Evolutionary conservation across 2,888 invertebrate genomes (phyloP).

Genomic region (Caenorhabditis afra): DNA sequence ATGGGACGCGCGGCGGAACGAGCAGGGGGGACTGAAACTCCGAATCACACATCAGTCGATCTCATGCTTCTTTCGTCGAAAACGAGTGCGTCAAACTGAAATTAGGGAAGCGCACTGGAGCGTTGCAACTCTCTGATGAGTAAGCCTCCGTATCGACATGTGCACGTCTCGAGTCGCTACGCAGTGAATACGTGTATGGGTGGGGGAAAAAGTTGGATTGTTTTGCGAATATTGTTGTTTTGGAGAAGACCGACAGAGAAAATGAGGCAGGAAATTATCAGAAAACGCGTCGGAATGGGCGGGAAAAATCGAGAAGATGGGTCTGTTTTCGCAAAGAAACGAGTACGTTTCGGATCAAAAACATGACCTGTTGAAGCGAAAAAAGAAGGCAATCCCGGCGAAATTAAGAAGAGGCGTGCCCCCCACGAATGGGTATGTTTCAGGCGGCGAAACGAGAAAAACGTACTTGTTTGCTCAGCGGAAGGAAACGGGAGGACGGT

Average conservation of each 20-base stretch:
- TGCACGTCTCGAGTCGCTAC: too few species aligned
- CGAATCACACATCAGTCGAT: too few species aligned
- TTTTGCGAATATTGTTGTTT: slow-evolving; percentile 37
- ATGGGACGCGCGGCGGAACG: slow-evolving; percentile 12
- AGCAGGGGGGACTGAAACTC: not conserved
- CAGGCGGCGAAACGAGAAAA: slow-evolving; percentile 33
- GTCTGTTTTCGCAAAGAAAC: slow-evolving; percentile 3
- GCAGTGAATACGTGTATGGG: not conserved
- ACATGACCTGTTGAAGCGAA: slow-evolving; percentile 25
- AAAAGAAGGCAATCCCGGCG: slow-evolving; percentile 12
- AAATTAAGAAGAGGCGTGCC: slow-evolving; percentile 4
- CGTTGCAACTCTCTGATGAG: too few species aligned
- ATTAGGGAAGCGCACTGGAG: slow-evolving; percentile 16
- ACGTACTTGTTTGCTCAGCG: slow-evolving; percentile 52
- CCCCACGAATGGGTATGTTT: slow-evolving; percentile 34
- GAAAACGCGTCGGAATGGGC: slow-evolving; percentile 2
- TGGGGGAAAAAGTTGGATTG: slow-evolving; percentile 20
- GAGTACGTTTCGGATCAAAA: slow-evolving; percentile 12
- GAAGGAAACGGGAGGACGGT: slow-evolving; percentile 52
- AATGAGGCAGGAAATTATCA: slow-evolving; percentile 40
- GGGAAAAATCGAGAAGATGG: slow-evolving; percentile 6
- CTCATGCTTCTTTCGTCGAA: slow-evolving; percentile 10
- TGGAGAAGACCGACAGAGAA: slow-evolving; percentile 7
- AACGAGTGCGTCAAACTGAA: slow-evolving; percentile 24
- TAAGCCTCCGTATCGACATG: too few species aligned